Evolutionary conservation across 2,113 vertebrate species (phyloP), one percentile per base, ranked within the genome.

Genomic region (Pholis gunnellus): DNA sequence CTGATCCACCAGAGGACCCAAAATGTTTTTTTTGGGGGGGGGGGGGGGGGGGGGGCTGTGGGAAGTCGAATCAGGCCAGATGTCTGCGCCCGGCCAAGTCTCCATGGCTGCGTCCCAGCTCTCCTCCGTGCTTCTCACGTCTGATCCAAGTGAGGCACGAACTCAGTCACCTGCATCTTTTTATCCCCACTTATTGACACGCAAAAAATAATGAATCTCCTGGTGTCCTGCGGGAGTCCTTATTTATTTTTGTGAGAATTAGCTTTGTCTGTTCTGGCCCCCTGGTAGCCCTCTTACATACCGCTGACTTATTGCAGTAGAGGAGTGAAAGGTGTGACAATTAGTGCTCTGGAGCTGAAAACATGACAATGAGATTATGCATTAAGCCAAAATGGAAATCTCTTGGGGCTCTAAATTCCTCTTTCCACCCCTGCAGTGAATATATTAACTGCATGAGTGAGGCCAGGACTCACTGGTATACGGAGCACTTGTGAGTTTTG

Each of bases 31-130:
- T 34, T 3, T 2, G 31, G 31, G 31, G 31, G 82, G 82, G 15
- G 15, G 11, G 25, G 82, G 82, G 17, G 17, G 11, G 25, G 5
- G 25, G 78, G 79, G 66, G 71, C 44, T 57, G 82, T 80, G 86
- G 79, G 68, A 83, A 83, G 66, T 64, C 61, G 8, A 77, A 44
- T 52, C 65, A 34, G 79, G 82, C 88, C 93, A 92, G 89, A 92
- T 92, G 88, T 87, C 50, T 75, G 74, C 5, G 36, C 66, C 14
- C 1, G 63, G 69, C 77, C 69, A 76, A 76, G 15, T 60, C 15
- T 36, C 64, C 36, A 3, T 72, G 73, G 66, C 67, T 60, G 68
- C 75, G 70, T 69, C 87, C 87, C 81, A 79, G 82, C 38, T 34
- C n/a, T 69, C 40, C 59, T 74, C 84, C 64, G 42, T 46, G 65